Conservation (phyloP, 1,140 invertebrate species). For the Drosophila cardini region DNA sequence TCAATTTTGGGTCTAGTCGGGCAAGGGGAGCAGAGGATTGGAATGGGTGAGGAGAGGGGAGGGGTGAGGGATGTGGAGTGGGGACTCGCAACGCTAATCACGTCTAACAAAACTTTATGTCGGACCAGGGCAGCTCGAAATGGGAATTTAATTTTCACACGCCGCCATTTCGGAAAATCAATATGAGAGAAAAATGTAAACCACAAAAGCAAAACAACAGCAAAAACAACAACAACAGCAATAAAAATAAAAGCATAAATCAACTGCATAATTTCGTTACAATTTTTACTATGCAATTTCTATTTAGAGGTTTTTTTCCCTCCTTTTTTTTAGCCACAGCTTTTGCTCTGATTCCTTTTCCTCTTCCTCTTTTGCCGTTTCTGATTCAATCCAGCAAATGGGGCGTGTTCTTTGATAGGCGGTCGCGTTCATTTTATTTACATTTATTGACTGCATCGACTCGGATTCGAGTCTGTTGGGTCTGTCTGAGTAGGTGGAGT, state of each 20-base stretch:
- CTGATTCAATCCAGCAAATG: slow-evolving; percentile 38
- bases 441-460: slow-evolving; percentile 68
- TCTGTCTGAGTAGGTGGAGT: slow-evolving; percentile 4
- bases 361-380: neutral
- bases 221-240: slow-evolving; percentile 16
- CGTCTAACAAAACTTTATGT: slow-evolving; percentile 56
- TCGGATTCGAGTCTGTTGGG: neutral
- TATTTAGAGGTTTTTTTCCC: slow-evolving; percentile 46
- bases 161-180: slow-evolving; percentile 59
- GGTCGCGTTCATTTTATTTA: slow-evolving; percentile 56
- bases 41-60: neutral
- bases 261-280: slow-evolving; percentile 67
- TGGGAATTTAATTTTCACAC: slow-evolving; percentile 80
- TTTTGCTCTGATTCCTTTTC: neutral
- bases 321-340: neutral
- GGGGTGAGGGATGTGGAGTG: no score
- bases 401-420: slow-evolving; percentile 37
- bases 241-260: slow-evolving; percentile 59
- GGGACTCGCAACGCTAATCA: slow-evolving; percentile 47
- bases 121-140: slow-evolving; percentile 49
- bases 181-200: slow-evolving; percentile 42
- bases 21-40: neutral
- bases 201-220: slow-evolving; percentile 14
- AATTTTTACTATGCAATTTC: slow-evolving; percentile 49
- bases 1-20: slow-evolving; percentile 57